Evolutionary conservation across 2,797 vertebrate species (phyloP).

Genomic region (Bovichtus variegatus): DNA sequence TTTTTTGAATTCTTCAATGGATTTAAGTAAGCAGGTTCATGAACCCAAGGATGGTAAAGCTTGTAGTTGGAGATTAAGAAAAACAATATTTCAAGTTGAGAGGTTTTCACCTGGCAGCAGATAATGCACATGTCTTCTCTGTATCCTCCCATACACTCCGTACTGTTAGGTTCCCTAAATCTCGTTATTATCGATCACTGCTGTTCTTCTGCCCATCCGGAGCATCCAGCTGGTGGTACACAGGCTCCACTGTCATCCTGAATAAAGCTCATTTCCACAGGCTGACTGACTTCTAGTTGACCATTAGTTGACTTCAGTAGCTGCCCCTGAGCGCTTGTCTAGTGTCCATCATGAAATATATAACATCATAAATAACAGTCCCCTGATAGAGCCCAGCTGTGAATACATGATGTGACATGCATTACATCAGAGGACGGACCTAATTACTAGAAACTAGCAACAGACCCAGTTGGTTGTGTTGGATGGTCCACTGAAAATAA

Average conservation of each 20-base stretch:
- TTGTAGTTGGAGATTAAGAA: not conserved
- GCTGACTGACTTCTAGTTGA: not conserved
- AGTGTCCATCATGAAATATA: slow-evolving; percentile 19
- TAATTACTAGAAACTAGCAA: slow-evolving; percentile 22
- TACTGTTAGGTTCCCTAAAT: slow-evolving; percentile 5
- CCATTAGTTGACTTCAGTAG: slow-evolving; percentile 13
- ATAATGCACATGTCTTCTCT: not conserved
- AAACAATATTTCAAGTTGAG: not conserved
- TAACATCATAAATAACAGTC: slow-evolving; percentile 30
- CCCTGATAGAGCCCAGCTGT: slow-evolving; percentile 5
- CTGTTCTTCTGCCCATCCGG: slow-evolving; percentile 7
- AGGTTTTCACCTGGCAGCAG: not conserved
- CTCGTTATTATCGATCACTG: slow-evolving; percentile 7
- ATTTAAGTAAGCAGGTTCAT: not conserved
- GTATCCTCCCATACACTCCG: not conserved
- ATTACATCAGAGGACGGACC: not conserved
- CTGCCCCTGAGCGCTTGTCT: slow-evolving; percentile 1
- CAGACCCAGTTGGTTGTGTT: slow-evolving; percentile 5
- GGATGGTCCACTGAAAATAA: slow-evolving; percentile 4
- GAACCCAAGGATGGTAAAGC: not conserved
- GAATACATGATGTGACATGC: slow-evolving; percentile 28
- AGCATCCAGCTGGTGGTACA: slow-evolving; percentile 14
- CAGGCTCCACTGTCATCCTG: slow-evolving; percentile 20
- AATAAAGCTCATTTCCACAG: slow-evolving; percentile 32
- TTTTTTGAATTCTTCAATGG: slow-evolving; percentile 4